phyloP scores from a whole-genome alignment of 2,113 vertebrate species.

The Heterocephalus glaber region DNA sequence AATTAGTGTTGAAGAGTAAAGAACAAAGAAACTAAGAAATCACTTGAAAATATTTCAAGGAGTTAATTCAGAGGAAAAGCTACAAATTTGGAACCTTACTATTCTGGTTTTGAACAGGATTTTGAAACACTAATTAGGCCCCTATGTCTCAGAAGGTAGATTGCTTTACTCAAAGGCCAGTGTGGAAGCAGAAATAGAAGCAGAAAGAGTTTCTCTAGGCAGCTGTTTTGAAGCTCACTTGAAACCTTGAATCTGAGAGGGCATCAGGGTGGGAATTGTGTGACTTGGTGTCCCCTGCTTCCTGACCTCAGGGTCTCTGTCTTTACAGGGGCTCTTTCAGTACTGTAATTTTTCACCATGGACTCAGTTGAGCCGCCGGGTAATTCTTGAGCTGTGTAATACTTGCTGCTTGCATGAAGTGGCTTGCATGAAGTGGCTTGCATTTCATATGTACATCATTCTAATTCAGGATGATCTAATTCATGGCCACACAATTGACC shows the following conservation, averaged over 20 bases:
- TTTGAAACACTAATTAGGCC: slow-evolving; percentile 17
- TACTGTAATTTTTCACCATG: background rate
- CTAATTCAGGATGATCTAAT: background rate
- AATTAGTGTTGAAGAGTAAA: background rate
- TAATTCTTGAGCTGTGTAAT: background rate
- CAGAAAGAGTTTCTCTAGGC: background rate
- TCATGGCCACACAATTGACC: background rate
- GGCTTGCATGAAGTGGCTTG: background rate
- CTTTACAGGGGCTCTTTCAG: background rate
- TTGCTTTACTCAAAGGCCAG: background rate
- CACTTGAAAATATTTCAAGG: slow-evolving; percentile 13
- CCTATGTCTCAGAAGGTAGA: background rate
- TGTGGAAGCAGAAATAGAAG: slow-evolving; percentile 47
- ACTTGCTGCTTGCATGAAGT: background rate
- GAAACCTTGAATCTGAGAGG: background rate
- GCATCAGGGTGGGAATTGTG: background rate
- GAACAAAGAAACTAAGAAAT: slow-evolving; percentile 33
- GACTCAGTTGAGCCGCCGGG: background rate
- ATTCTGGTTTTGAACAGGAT: background rate
- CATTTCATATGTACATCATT: background rate
- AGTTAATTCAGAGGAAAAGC: slow-evolving; percentile 18
- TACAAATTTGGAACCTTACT: slow-evolving; percentile 2
- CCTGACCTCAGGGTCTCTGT: no score
- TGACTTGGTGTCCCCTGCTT: background rate
- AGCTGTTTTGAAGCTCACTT: background rate